These are phyloP conservation scores for Sericinus montela DNA, from an alignment of 2,888 invertebrate genomes.

Conservation along the genomic window DNA sequence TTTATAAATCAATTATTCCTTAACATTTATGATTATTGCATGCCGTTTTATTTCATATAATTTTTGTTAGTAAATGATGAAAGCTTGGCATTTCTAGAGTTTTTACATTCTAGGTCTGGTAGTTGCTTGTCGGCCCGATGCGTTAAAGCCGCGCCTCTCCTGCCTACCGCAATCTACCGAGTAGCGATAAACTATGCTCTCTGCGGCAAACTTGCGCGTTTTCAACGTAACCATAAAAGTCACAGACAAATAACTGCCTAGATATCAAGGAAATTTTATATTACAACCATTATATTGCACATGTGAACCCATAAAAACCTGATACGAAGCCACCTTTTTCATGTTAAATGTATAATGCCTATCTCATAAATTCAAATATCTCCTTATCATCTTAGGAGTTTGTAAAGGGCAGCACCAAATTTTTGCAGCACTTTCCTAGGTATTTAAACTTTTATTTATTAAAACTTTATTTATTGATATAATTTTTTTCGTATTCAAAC, in stretches of 20 bases:
- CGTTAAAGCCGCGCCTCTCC: slow-evolving; percentile 19
- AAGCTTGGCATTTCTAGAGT: slow-evolving; percentile 12
- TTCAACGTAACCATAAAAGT: slow-evolving; percentile 1
- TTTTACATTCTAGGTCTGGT: slow-evolving; percentile 13
- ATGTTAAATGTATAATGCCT: background rate
- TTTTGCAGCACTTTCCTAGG: too few species aligned
- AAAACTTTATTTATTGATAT: too few species aligned
- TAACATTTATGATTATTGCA: too few species aligned
- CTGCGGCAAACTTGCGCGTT: slow-evolving; percentile 4
- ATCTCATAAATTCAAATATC: too few species aligned
- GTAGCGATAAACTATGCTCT: slow-evolving; percentile 18
- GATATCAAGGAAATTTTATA: slow-evolving; percentile 5
- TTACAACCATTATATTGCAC: background rate
- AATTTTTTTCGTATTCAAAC: too few species aligned
- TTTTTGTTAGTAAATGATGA: background rate
- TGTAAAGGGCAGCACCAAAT: too few species aligned
- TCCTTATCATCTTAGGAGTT: too few species aligned
- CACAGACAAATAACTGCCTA: background rate
- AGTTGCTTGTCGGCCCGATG: slow-evolving; percentile 13
- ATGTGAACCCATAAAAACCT: slow-evolving; percentile 5
- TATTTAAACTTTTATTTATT: too few species aligned
- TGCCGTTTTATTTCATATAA: background rate
- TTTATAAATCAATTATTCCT: too few species aligned
- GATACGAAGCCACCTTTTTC: slow-evolving; percentile 5
- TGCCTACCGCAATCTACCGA: slow-evolving; percentile 20